A percentile compares a stretch with the other conserved stretches of the same genome.
Conservation (phyloP, 2,797 vertebrate genomes). For the Sarcoramphus papa region DNA sequence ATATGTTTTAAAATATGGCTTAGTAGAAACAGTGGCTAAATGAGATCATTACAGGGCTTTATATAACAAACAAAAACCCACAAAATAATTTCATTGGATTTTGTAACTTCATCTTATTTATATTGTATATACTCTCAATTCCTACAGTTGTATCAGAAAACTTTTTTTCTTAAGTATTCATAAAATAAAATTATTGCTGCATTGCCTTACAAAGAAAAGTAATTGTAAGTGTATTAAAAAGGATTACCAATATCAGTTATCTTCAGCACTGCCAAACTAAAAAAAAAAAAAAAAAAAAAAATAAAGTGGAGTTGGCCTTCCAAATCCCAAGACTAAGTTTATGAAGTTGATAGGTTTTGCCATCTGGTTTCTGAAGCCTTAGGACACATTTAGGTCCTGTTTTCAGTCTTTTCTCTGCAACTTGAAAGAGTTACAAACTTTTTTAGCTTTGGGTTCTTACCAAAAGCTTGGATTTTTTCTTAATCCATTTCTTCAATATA, state of each 20-base stretch:
- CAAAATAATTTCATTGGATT: not conserved
- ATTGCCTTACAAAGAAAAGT: not conserved
- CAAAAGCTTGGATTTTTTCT: not conserved
- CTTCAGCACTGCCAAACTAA: not conserved
- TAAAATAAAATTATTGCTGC: not conserved
- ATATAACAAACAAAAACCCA: not conserved
- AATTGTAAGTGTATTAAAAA: not conserved
- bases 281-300: no score
- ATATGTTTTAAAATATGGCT: not conserved
- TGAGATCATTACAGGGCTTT: not conserved
- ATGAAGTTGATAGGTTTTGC: not conserved
- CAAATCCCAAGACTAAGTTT: not conserved
- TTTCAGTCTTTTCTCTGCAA: not conserved
- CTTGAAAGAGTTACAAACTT: not conserved
- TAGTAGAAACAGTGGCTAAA: not conserved
- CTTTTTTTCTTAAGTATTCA: not conserved
- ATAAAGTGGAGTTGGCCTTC: not conserved
- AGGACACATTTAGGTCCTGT: no score
- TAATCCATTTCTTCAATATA: not conserved
- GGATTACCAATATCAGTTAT: not conserved
- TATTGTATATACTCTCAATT: not conserved
- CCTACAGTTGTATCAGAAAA: not conserved
- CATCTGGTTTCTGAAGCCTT: not conserved
- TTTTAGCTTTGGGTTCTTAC: not conserved
- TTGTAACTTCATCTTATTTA: not conserved